A percentile compares a stretch with the other conserved stretches of the same genome.
Conservation (phyloP, 2,113 vertebrate species). For the Daubentonia madagascariensis region DNA sequence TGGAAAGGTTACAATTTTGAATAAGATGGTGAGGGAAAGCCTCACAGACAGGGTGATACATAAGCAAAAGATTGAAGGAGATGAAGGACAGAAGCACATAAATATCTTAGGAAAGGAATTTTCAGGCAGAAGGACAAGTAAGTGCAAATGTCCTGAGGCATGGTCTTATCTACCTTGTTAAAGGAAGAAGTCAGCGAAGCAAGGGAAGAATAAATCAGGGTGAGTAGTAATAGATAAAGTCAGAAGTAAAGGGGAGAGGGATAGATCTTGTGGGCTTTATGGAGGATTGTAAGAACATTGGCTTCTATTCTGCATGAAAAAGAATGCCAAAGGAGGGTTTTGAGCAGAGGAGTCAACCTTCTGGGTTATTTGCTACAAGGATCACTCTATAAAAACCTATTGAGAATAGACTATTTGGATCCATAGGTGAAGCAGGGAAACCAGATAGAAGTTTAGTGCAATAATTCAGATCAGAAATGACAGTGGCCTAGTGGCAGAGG, state of each 20-base stretch:
- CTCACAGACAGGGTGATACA: background rate
- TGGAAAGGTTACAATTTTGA: background rate
- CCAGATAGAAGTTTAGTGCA: background rate
- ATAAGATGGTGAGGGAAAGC: background rate
- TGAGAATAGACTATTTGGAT: background rate
- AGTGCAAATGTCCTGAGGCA: background rate
- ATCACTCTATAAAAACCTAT: background rate
- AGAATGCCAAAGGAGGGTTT: background rate
- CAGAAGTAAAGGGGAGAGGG: background rate
- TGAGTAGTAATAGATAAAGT: background rate
- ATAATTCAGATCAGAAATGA: background rate
- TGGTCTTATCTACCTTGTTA: background rate
- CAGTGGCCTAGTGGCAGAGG: background rate
- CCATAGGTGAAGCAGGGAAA: background rate
- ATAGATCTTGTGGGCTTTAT: rapidly evolving
- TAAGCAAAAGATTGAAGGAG: background rate
- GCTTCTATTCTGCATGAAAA: background rate
- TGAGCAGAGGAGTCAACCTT: background rate
- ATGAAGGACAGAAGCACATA: background rate
- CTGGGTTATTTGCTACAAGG: background rate
- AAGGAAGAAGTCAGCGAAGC: background rate
- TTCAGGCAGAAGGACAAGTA: background rate
- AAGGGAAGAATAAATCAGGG: background rate
- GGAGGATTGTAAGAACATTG: background rate
- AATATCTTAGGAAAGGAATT: background rate